phyloP scores from a whole-genome alignment of 2,113 vertebrate genomes.

The Willisornis vidua region DNA sequence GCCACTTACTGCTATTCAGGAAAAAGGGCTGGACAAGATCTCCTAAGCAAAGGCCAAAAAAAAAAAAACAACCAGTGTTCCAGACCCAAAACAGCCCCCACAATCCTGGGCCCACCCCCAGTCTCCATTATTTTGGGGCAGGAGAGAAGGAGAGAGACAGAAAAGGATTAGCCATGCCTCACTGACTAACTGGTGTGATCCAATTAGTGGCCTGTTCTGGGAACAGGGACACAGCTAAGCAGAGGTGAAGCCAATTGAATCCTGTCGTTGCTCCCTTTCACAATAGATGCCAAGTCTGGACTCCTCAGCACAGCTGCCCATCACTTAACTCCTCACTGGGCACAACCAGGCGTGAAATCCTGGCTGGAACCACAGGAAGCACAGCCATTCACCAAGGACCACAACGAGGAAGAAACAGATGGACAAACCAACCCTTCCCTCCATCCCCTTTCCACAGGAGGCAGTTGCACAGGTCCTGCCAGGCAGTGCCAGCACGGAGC shows the following conservation, averaged over 20 bases:
- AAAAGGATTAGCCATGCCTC: constrained; percentile 1
- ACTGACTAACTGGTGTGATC: not conserved
- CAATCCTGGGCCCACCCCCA: not conserved
- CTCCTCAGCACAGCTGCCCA: constrained; percentile 41
- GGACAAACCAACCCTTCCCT: not conserved
- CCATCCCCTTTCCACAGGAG: not conserved
- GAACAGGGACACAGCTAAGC: not conserved
- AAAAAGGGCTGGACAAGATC: not conserved
- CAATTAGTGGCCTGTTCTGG: constrained; percentile 27
- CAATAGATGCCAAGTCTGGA: not conserved
- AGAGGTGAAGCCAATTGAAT: constrained; percentile 11
- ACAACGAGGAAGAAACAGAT: not conserved
- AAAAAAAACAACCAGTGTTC: not conserved
- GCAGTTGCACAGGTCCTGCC: not conserved
- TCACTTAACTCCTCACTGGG: constrained; percentile 3
- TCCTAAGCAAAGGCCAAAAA: not conserved
- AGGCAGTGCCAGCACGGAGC: not conserved
- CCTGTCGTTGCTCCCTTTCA: not conserved
- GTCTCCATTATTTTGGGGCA: not conserved
- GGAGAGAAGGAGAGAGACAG: not conserved
- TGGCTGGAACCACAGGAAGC: not conserved
- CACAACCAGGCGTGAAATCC: not conserved
- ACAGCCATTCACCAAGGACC: not conserved
- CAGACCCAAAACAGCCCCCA: not conserved
- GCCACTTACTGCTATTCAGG: not conserved